Evolutionary conservation across 37 sponge, comb jelly and placozoan species (phyloP), one percentile per base, ranked within the genome.

Genomic region (Mnemiopsis leidyi): DNA sequence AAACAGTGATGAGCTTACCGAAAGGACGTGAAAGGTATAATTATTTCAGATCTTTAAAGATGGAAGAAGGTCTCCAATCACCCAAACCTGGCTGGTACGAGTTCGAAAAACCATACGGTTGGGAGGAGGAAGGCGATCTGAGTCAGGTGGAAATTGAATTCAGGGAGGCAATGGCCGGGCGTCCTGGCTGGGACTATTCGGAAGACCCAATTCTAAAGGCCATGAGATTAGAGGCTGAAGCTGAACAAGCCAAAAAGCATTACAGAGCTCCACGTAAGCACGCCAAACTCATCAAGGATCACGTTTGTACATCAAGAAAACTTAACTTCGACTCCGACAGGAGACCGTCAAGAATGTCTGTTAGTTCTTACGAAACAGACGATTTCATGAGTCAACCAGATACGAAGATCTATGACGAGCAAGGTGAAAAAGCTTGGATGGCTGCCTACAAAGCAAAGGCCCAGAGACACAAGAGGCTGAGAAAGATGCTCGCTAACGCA

Each of bases 151-250:
- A 77, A 32, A 32, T 9, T 1, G 79, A 28, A 3, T 32, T 77
- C 35, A 28, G 34, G 20, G 33, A 77, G 32, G 32, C 30, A 32
- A 32, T 34, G 26, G 3, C 5, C 23, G 79, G 79, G 0, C 2
- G 36, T 7, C 9, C 5, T 5, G 61, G 13, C 61, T 48, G 13
- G 9, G 61, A 48, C 75, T 71, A 71, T 28, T n/a, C 75, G 25
- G 90, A 85, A 39, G 90, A 85, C 23, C 90, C 90, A 38, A 61
- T 85, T 85, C 25, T 85, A 23, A 36, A 85, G 35, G 90, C 90
- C 0, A 85, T 85, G 90, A 85, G 90, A 38, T 61, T 85, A 1
- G 90, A 85, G 39, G 90, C 90, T 13, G 90, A 85, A 28, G 90
- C 90, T 21, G 90, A 85, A 26, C 90, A 85, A 13, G 90, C 33